Evolutionary conservation across 1,140 invertebrate species (phyloP).

Genomic region (Telenomus remus): DNA sequence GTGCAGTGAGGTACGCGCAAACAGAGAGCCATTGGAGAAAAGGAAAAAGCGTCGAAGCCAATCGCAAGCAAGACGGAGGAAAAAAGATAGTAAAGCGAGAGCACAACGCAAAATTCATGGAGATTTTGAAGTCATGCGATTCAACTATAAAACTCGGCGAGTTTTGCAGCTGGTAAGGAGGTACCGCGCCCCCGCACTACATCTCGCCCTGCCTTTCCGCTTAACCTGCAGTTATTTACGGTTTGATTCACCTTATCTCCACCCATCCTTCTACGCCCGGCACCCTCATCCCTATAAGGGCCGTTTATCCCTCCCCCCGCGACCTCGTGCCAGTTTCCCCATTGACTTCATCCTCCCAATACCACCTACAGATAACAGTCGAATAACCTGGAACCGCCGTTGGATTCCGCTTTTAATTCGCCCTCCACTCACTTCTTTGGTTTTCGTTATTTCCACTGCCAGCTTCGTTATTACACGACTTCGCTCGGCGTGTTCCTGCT

Average conservation of each 20-base stretch:
- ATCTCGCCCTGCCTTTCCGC: conserved; percentile 66
- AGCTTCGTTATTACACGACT: conserved; percentile 65
- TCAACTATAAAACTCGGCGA: conserved; percentile 76
- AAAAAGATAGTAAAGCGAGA: conserved; percentile 51
- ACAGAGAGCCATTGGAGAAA: conserved; percentile 23
- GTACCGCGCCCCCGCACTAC: conserved; percentile 61
- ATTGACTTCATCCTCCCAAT: conserved; percentile 58
- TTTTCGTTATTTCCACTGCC: conserved; percentile 59
- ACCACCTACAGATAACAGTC: conserved; percentile 62
- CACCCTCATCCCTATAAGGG: conserved; percentile 59
- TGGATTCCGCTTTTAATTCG: conserved; percentile 64
- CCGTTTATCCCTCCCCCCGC: conserved; percentile 56
- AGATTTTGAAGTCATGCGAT: conserved; percentile 75
- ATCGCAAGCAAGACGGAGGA: conserved; percentile 34
- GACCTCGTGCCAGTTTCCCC: conserved; percentile 59
- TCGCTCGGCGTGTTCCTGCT: conserved; percentile 42
- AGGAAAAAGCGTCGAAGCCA: conserved; percentile 9
- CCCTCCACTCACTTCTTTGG: conserved; percentile 62
- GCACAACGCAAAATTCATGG: conserved; percentile 68
- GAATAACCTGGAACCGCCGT: conserved; percentile 61
- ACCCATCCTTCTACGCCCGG: conserved; percentile 62
- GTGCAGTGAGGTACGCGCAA: conserved; percentile 36
- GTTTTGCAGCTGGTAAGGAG: conserved; percentile 73
- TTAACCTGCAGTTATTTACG: conserved; percentile 75
- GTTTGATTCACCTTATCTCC: conserved; percentile 75